Evolutionary conservation across 2,113 vertebrate genomes (phyloP).

Genomic region (Octodon degus): DNA sequence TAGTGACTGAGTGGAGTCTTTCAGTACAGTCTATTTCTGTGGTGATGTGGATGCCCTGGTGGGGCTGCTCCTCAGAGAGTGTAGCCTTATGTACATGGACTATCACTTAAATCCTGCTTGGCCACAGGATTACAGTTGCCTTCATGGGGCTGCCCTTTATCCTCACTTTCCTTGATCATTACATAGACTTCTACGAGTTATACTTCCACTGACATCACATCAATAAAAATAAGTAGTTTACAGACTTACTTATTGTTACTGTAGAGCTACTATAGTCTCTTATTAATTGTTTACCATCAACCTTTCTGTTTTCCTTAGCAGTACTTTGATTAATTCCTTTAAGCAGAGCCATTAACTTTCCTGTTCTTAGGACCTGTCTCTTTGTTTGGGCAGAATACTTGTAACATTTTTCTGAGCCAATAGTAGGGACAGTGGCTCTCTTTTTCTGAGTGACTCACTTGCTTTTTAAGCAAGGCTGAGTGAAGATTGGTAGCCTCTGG

Average conservation of each 20-base stretch:
- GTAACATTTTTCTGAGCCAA: not conserved
- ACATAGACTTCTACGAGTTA: not conserved
- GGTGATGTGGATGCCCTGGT: not conserved
- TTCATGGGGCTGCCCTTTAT: not conserved
- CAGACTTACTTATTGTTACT: not conserved
- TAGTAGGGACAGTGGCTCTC: not conserved
- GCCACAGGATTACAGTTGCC: not conserved
- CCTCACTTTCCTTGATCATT: not conserved
- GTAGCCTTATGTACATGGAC: not conserved
- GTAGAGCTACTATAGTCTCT: not conserved
- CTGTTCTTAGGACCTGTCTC: not conserved
- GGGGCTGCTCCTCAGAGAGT: not conserved
- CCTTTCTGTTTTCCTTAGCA: not conserved
- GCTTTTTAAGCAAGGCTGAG: not conserved
- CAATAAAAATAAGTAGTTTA: not conserved
- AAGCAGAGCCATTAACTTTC: not conserved
- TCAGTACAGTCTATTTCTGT: not conserved
- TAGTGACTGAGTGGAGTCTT: not conserved
- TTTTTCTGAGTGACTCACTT: not conserved
- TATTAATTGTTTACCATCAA: not conserved
- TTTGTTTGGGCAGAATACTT: not conserved
- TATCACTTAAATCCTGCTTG: not conserved
- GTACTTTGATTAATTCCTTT: not conserved
- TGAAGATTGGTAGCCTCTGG: not conserved
- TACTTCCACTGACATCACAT: not conserved